A percentile compares a stretch with the other conserved stretches of the same genome.
Evolutionary conservation across 2,113 vertebrate species (phyloP).

Genomic region (Aphyosemion australe): DNA sequence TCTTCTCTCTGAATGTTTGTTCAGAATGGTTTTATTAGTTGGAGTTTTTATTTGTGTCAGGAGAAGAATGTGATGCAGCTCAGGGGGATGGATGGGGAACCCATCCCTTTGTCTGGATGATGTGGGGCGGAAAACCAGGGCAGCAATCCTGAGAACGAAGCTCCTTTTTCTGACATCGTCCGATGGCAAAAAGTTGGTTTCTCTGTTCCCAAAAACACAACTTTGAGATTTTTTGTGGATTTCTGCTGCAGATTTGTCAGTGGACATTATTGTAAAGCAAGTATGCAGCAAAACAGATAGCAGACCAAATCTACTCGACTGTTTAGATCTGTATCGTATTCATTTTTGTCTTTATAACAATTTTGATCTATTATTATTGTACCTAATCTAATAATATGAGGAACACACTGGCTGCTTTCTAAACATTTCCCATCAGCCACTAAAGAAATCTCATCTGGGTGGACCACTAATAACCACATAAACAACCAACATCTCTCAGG

Average conservation of each 20-base stretch:
- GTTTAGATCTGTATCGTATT: too few species aligned
- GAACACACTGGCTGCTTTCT: not conserved
- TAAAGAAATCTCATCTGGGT: not conserved
- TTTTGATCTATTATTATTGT: too few species aligned
- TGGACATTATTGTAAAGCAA: too few species aligned
- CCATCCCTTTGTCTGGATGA: conserved; percentile 75
- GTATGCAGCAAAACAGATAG: too few species aligned
- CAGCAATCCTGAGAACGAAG: conserved; percentile 69
- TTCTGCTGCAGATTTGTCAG: too few species aligned
- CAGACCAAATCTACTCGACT: too few species aligned
- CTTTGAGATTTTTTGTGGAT: too few species aligned
- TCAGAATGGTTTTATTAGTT: conserved; percentile 2
- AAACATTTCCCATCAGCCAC: not conserved
- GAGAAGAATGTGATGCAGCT: conserved; percentile 20
- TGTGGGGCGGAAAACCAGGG: conserved; percentile 79
- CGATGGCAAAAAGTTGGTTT: conserved; percentile 18
- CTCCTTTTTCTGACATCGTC: conserved; percentile 1
- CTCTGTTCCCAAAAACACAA: too few species aligned
- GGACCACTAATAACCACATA: not conserved
- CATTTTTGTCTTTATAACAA: too few species aligned
- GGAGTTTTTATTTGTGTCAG: conserved; percentile 17
- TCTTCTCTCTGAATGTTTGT: not conserved
- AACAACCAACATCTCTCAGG: not conserved
- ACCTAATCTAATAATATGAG: not conserved
- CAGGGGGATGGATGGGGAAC: conserved; percentile 28